Evolutionary conservation across 2,888 invertebrate species (phyloP).

Genomic region (Arctia plantaginis): DNA sequence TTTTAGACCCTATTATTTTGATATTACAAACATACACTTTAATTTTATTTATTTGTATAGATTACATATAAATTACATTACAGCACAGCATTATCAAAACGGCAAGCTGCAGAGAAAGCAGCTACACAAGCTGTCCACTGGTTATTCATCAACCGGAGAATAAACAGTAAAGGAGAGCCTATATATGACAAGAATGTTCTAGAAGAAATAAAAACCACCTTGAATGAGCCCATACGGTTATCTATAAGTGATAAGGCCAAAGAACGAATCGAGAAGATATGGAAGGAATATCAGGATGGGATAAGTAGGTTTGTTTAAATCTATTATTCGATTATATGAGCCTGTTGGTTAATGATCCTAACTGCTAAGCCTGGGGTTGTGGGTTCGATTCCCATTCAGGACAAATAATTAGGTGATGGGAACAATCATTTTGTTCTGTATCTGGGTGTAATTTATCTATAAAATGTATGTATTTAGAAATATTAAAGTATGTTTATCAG

Average conservation of each 20-base stretch:
- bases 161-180: constrained; percentile 81
- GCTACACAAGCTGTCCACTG: constrained; percentile 84
- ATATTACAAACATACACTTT: too few species aligned
- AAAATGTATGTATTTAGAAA: too few species aligned
- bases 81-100: constrained; percentile 83
- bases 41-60: too few species aligned
- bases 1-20: too few species aligned
- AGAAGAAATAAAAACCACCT: constrained; percentile 61
- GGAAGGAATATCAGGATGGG: constrained; percentile 75
- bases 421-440: too few species aligned
- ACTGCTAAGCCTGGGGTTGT: too few species aligned
- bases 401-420: too few species aligned
- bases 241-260: constrained; percentile 68
- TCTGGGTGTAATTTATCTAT: too few species aligned
- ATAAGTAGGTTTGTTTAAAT: constrained; percentile 73
- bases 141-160: constrained; percentile 78
- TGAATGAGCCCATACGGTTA: constrained; percentile 67
- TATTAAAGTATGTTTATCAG: too few species aligned
- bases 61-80: not conserved
- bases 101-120: constrained; percentile 83
- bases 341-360: too few species aligned
- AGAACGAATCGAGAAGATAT: constrained; percentile 73
- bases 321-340: not conserved
- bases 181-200: constrained; percentile 76
- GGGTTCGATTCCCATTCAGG: too few species aligned